These are phyloP conservation scores for Platyrinchus mystaceus DNA, from an alignment of 2,797 vertebrate genomes.

Conservation along the genomic window DNA sequence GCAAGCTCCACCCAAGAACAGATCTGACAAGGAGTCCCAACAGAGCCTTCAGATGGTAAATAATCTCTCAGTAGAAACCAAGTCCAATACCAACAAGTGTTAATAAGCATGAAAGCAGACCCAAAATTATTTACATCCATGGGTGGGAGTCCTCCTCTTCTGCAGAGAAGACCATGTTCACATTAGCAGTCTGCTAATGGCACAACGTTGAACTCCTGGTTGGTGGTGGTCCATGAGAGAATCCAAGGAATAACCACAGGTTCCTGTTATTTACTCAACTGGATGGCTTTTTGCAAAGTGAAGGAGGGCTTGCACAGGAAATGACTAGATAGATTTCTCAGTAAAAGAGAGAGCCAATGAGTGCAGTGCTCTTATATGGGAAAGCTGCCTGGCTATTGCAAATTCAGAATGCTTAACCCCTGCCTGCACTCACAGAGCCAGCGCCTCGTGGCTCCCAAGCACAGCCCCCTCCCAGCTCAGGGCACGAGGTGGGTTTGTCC, in stretches of 20 bases:
- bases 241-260: background rate
- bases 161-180: background rate
- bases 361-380: constrained; percentile 65
- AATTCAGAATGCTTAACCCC: constrained; percentile 31
- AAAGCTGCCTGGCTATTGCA: constrained; percentile 47
- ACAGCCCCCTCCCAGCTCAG: background rate
- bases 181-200: background rate
- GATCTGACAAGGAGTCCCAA: constrained; percentile 17
- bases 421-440: background rate
- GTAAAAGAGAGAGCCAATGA: constrained; percentile 44
- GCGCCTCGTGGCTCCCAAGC: background rate
- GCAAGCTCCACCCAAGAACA: constrained; percentile 56
- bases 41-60: background rate
- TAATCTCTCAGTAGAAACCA: background rate
- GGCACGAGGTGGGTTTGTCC: background rate
- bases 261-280: background rate
- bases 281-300: background rate
- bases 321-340: constrained; percentile 33
- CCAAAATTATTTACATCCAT: background rate
- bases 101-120: background rate
- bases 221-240: background rate
- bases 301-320: constrained; percentile 41
- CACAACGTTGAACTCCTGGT: fast-evolving
- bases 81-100: background rate
- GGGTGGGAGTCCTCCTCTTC: background rate